A percentile compares a stretch with the other conserved stretches of the same genome.
Conservation (phyloP, 1,140 invertebrate genomes). For the Drosophila virilis region DNA sequence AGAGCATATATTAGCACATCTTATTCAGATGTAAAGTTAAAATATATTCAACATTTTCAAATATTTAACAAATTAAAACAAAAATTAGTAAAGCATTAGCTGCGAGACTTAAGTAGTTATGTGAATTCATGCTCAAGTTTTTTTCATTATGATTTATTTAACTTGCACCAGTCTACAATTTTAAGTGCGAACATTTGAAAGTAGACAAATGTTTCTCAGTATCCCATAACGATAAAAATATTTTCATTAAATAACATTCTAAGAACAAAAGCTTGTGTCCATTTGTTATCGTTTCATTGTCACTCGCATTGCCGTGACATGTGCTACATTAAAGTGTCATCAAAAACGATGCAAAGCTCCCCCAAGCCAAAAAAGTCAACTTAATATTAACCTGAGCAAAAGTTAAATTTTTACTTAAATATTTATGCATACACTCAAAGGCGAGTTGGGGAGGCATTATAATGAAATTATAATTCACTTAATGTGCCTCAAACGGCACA, state of each 20-base stretch:
- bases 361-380: not conserved
- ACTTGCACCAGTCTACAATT: no score
- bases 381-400: not conserved
- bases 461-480: constrained; percentile 50
- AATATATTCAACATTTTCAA: not conserved
- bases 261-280: constrained; percentile 4
- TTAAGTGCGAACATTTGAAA: not conserved
- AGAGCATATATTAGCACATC: not conserved
- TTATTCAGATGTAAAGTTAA: not conserved
- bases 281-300: constrained; percentile 4
- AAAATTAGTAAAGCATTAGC: no score
- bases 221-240: not conserved
- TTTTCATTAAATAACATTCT: not conserved
- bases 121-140: no score
- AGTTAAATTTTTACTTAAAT: constrained; percentile 38
- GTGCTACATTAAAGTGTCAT: constrained; percentile 31
- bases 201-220: not conserved
- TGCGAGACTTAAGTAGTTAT: no score
- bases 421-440: constrained; percentile 31
- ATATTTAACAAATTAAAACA: no score
- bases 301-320: constrained; percentile 9
- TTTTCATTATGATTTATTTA: no score
- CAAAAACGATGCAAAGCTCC: constrained; percentile 24
- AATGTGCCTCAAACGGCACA: constrained; percentile 17
- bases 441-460: constrained; percentile 11